Evolutionary conservation across 1,140 invertebrate genomes (phyloP).

Genomic region (Acromyrmex heyeri): DNA sequence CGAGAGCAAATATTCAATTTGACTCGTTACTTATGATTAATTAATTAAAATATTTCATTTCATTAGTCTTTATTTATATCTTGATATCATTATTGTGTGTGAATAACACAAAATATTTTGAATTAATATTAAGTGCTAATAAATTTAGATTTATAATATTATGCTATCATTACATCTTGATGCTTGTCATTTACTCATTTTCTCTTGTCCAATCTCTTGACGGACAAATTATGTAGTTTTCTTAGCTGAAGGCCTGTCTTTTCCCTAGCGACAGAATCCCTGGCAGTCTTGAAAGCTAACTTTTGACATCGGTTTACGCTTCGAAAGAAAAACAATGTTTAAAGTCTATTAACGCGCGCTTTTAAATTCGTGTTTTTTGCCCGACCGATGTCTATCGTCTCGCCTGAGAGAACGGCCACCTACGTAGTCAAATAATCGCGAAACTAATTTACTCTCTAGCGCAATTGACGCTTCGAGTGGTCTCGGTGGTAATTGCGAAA

Average conservation of each 20-base stretch:
- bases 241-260: not conserved
- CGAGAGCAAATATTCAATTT: not conserved
- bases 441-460: conserved; percentile 53
- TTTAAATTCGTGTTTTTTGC: conserved; percentile 29
- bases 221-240: conserved; percentile 28
- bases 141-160: not conserved
- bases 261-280: not conserved
- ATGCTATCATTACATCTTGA: not conserved
- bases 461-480: conserved; percentile 35
- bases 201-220: not conserved
- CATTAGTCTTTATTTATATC: not conserved
- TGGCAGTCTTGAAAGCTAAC: not conserved
- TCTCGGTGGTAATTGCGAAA: conserved; percentile 49
- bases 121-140: not conserved
- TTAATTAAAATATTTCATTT: not conserved
- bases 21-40: not conserved
- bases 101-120: not conserved
- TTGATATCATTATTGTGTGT: not conserved
- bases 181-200: not conserved
- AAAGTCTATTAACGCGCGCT: conserved; percentile 17
- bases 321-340: conserved; percentile 12
- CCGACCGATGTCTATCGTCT: conserved; percentile 14
- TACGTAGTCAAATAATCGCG: conserved; percentile 59
- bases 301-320: not conserved
- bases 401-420: conserved; percentile 23